These are phyloP conservation scores for Dipodomys spectabilis DNA, from an alignment of 2,113 vertebrate genomes.

Conservation along the genomic window DNA sequence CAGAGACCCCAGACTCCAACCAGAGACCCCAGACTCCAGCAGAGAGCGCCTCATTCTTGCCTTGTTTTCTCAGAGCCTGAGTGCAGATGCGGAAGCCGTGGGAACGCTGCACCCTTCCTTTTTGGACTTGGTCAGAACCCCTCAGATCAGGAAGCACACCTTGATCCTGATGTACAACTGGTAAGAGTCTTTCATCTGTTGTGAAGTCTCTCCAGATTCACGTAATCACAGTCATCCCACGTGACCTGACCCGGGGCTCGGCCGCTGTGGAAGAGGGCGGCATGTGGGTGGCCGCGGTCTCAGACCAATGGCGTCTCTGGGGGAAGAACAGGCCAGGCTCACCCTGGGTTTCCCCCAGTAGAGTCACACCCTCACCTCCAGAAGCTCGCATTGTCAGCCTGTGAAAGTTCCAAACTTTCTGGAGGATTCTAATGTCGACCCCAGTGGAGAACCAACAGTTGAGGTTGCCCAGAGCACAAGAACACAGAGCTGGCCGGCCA, in stretches of 20 bases:
- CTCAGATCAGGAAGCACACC: constrained; percentile 89
- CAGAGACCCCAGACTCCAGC: fast-evolving
- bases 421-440: not conserved
- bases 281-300: fast-evolving
- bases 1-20: no score
- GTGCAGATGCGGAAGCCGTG: constrained; percentile 79
- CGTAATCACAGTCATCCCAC: not conserved
- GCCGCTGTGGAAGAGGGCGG: fast-evolving
- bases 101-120: constrained; percentile 84
- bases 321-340: not conserved
- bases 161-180: constrained; percentile 90
- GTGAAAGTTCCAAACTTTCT: not conserved
- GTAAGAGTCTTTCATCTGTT: constrained; percentile 76
- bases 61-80: constrained; percentile 74
- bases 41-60: not conserved
- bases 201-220: not conserved
- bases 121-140: constrained; percentile 87
- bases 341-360: not conserved
- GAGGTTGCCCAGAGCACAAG: no score
- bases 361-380: not conserved
- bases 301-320: not conserved
- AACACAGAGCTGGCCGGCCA: no score
- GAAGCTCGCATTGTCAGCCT: no score
- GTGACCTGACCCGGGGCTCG: fast-evolving
- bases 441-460: no score